phyloP scores from a whole-genome alignment of 1,140 invertebrate genomes.

The Euwallacea fornicatus region DNA sequence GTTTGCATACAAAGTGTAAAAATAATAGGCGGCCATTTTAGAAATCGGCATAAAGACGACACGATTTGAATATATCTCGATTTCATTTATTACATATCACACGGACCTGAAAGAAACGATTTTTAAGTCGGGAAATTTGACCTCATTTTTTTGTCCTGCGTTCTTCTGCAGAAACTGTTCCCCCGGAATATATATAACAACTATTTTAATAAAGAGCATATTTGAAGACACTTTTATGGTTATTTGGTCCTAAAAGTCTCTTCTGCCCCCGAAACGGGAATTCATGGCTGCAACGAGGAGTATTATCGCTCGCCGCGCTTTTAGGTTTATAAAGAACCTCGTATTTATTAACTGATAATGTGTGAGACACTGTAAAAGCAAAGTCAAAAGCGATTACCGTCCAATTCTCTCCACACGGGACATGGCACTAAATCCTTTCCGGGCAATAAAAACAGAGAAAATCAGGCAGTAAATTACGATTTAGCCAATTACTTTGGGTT shows the following conservation, averaged over 20 bases:
- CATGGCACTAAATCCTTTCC: conserved; percentile 21
- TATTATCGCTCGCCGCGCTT: conserved; percentile 8
- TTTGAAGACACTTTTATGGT: conserved; percentile 20
- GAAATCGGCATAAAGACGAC: conserved; percentile 24
- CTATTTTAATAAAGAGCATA: conserved; percentile 26
- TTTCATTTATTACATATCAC: no score
- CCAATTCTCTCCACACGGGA: neutral
- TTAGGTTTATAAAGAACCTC: conserved; percentile 1
- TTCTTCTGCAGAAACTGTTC: neutral
- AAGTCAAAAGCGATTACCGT: neutral
- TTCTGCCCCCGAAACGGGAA: conserved; percentile 6
- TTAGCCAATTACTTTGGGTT: conserved; percentile 28
- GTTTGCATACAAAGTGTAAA: conserved; percentile 33
- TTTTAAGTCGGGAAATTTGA: no score
- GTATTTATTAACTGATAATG: neutral
- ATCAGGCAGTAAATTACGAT: conserved; percentile 33
- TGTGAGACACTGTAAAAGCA: neutral
- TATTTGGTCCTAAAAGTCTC: conserved; percentile 11
- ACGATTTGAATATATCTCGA: conserved; percentile 15
- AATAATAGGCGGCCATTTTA: conserved; percentile 19
- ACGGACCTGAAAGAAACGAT: no score
- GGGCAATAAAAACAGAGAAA: conserved; percentile 22
- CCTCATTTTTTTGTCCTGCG: no score
- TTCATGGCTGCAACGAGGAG: conserved; percentile 7
- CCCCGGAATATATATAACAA: conserved; percentile 15